Base-by-base conservation (phyloP, 2,797 vertebrate species). In the Cichlasoma orientale region DNA sequence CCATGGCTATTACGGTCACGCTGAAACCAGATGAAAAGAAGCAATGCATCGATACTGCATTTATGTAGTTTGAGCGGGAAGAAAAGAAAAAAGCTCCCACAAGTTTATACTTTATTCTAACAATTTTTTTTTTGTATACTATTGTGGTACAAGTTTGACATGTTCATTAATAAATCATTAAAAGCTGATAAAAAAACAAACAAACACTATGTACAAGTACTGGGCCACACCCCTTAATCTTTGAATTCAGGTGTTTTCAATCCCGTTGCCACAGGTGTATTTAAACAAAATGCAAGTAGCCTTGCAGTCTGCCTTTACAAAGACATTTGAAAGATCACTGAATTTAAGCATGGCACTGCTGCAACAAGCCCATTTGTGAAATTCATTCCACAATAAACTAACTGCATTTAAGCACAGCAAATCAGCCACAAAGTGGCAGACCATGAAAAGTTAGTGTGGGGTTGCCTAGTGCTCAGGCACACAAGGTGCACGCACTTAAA, bases 1-100 rank as follows among this genome's bases (percentile, higher is more conserved):
- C 44, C 44, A 50, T 50, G 47, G 8, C 0, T 0, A 44, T 63
- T 3, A 1, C 9, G 9, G 44, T 9, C 23, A 47, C 18, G 18
- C 41, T 0, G 14, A 66, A 54, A 54, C 11, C 21, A 1, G 10
- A 23, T 54, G 10, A 12, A 12, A 23, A 63, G 38, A 38, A 18
- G 2, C 21, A 0, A 44, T 27, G 36, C 36, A 44, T 8, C 38
- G 0, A 66, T 27, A 27, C 23, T 47, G 14, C 9, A 63, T 63
- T 63, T 63, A 6, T 0, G 4, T 3, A 18, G 59, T 41, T 18
- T 16, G 58, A 41, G 33, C 1, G 2, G 14, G 13, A 63, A 63
- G n/a, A 61, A 41, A 18, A 36, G 36, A 9, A 8, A 33, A 33
- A 36, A 36, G 2, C 38, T 38, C 38, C 36, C 9, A 9, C 36